Evolutionary conservation across 2,888 invertebrate species (phyloP).

Genomic region (Lottia gigantea): DNA sequence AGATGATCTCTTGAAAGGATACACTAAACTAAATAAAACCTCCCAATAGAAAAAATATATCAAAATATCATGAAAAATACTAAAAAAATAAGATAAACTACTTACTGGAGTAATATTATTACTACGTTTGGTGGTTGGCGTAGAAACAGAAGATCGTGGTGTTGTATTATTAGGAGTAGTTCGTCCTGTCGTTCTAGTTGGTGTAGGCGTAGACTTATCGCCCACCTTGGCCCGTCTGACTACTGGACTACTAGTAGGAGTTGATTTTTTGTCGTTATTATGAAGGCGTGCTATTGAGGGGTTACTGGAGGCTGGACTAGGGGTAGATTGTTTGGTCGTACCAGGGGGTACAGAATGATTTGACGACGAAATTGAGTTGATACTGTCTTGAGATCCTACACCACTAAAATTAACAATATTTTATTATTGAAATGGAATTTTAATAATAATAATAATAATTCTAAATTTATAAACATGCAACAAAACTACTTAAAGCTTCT

Average conservation of each 20-base stretch:
- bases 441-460: no score
- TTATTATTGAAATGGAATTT: no score
- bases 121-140: conserved; percentile 26
- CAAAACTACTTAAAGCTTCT: no score
- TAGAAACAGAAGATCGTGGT: conserved; percentile 6
- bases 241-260: conserved; percentile 29
- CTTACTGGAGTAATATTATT: conserved; percentile 43
- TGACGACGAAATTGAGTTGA: conserved; percentile 16
- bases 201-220: conserved; percentile 16
- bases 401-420: conserved; percentile 26
- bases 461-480: no score
- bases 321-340: conserved; percentile 17
- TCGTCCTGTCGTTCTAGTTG: background rate
- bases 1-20: no score
- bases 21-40: no score
- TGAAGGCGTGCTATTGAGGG: conserved; percentile 24
- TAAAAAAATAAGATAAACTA: background rate
- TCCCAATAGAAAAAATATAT: no score
- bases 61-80: no score
- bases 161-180: conserved; percentile 8
- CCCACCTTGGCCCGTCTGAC: conserved; percentile 29
- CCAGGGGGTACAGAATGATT: conserved; percentile 22
- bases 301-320: conserved; percentile 24
- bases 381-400: conserved; percentile 20
- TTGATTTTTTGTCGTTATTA: conserved; percentile 16